Conservation (phyloP, 1,140 invertebrate genomes). For the Dendrolimus kikuchii region DNA sequence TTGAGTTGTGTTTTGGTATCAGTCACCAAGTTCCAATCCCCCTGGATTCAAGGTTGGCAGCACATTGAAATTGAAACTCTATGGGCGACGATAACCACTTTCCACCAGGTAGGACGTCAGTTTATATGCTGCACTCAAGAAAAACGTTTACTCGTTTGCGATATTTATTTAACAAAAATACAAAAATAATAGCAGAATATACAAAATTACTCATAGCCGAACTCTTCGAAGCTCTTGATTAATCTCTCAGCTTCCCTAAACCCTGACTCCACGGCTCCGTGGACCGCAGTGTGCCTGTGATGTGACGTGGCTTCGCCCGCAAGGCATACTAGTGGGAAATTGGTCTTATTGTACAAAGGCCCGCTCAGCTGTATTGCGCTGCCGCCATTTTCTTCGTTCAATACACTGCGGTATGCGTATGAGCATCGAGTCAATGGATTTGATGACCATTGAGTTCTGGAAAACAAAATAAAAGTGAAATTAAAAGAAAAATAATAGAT, state of each 20-base stretch:
- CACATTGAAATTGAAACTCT: no score
- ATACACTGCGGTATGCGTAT: constrained; percentile 78
- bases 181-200: not conserved
- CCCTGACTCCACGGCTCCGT: constrained; percentile 86
- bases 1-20: no score
- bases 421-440: constrained; percentile 80
- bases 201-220: not conserved
- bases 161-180: no score
- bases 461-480: constrained; percentile 29
- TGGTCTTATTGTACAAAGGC: constrained; percentile 67
- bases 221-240: constrained; percentile 36
- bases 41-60: no score
- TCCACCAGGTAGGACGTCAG: no score
- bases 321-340: constrained; percentile 76
- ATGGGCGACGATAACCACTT: no score
- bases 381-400: constrained; percentile 69
- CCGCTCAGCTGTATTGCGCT: constrained; percentile 69
- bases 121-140: no score
- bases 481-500: no score
- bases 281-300: constrained; percentile 82
- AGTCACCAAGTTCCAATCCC: no score
- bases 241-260: constrained; percentile 83
- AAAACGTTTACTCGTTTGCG: not conserved
- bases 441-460: constrained; percentile 78
- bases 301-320: constrained; percentile 82